Conservation (phyloP, 2,888 invertebrate species). For the Sisyra terminalis region DNA sequence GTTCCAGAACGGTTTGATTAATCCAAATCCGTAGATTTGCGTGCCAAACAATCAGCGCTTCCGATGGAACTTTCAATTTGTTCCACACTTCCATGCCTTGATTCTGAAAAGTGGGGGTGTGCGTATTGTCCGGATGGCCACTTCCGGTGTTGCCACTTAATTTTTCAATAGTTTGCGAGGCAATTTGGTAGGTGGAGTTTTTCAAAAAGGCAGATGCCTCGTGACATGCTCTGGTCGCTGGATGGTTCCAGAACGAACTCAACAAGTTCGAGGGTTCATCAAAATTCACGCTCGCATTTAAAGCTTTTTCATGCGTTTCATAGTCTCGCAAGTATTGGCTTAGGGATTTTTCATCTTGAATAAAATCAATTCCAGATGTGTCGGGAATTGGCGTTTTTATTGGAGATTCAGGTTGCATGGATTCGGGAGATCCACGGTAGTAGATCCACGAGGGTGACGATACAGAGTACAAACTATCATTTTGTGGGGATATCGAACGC, state of each 20-base stretch:
- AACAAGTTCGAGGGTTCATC: constrained; percentile 30
- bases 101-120: constrained; percentile 27
- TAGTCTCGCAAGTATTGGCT: constrained; percentile 29
- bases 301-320: constrained; percentile 20
- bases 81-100: constrained; percentile 35
- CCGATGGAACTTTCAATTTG: constrained; percentile 45
- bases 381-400: constrained; percentile 8
- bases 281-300: constrained; percentile 16
- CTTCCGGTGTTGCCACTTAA: constrained; percentile 21
- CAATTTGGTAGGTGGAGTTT: constrained; percentile 37
- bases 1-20: constrained; percentile 62
- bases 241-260: constrained; percentile 37
- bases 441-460: constrained; percentile 26
- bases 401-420: constrained; percentile 2
- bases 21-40: constrained; percentile 72
- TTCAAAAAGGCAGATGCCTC: constrained; percentile 31
- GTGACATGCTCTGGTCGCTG: constrained; percentile 29
- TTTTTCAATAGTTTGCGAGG: constrained; percentile 26
- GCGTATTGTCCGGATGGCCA: constrained; percentile 25
- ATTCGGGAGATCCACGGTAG: constrained; percentile 18
- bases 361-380: constrained; percentile 23
- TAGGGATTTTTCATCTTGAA: constrained; percentile 31
- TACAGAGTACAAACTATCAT: constrained; percentile 20
- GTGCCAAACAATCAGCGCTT: constrained; percentile 58
- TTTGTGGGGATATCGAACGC: constrained; percentile 21